These are phyloP conservation scores for Centropristis striata DNA, from an alignment of 2,113 vertebrate genomes.

Conservation along the genomic window DNA sequence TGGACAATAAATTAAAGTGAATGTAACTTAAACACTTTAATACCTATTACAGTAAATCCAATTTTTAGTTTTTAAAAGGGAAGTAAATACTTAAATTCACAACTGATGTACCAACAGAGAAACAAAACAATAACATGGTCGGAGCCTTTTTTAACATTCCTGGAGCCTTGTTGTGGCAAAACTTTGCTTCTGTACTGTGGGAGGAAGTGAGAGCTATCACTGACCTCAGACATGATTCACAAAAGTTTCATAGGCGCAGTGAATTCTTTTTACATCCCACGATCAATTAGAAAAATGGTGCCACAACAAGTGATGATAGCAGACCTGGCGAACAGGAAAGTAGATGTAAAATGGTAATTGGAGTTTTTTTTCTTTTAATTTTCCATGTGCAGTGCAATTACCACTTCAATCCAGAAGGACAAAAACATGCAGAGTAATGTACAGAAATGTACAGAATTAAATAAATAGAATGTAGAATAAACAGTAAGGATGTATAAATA, in stretches of 20 bases:
- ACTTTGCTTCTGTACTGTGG: constrained; percentile 38
- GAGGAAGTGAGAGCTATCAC: constrained; percentile 21
- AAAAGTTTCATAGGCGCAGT: constrained; percentile 20
- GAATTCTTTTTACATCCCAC: constrained; percentile 19
- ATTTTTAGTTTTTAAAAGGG: neutral
- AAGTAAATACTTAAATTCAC: neutral
- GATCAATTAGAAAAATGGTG: constrained; percentile 20
- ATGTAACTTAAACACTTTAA: neutral
- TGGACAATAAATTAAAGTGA: neutral
- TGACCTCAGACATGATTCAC: constrained; percentile 62
- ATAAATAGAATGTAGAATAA: too few species aligned
- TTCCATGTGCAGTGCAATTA: too few species aligned
- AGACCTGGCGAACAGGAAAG: neutral
- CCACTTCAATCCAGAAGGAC: too few species aligned
- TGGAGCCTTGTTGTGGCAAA: constrained; percentile 12
- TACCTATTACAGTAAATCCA: neutral
- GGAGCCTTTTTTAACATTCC: constrained; percentile 1
- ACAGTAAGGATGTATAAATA: too few species aligned
- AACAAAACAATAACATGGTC: neutral
- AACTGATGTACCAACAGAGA: neutral
- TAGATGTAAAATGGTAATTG: neutral
- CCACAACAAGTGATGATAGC: neutral
- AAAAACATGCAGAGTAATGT: too few species aligned
- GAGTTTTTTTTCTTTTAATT: too few species aligned
- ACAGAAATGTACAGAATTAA: too few species aligned